phyloP scores from a whole-genome alignment of 2,888 invertebrate genomes.

The Cheiracanthium punctorium region DNA sequence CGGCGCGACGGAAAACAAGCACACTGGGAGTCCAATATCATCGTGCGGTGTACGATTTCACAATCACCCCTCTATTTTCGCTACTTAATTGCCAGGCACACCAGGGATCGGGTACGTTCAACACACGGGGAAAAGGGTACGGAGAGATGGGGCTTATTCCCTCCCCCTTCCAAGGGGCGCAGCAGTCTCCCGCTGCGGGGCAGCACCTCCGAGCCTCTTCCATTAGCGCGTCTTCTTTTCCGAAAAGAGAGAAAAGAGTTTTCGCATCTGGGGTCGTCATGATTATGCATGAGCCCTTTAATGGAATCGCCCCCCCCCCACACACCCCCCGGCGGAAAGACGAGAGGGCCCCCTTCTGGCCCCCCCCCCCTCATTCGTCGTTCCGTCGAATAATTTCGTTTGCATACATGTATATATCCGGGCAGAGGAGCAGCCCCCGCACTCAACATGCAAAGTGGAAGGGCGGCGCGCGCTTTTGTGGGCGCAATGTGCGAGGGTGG shows the following conservation, averaged over 20 bases:
- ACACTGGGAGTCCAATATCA: no score
- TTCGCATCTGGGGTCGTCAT: constrained; percentile 12
- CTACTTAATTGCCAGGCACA: background rate
- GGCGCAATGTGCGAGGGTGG: no score
- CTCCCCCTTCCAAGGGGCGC: background rate
- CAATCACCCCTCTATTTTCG: background rate
- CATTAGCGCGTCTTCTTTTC: background rate
- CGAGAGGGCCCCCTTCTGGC: no score
- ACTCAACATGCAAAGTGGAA: constrained; percentile 1
- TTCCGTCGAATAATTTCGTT: constrained; percentile 4
- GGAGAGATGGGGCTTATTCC: background rate
- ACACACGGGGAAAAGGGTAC: no score
- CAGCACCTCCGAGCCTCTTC: background rate
- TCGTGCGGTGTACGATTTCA: background rate
- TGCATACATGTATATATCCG: no score
- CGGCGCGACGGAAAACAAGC: no score
- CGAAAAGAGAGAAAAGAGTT: background rate
- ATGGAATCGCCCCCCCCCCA: background rate
- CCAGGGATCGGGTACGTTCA: no score
- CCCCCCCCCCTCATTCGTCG: no score
- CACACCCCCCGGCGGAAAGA: no score
- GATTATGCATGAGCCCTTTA: constrained; percentile 3
- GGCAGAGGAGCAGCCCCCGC: background rate
- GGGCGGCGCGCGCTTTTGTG: background rate
- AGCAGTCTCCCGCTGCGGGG: background rate